Evolutionary conservation across 2,113 vertebrate species (phyloP), one percentile per base, ranked within the genome.

Genomic region (Columbina picui): DNA sequence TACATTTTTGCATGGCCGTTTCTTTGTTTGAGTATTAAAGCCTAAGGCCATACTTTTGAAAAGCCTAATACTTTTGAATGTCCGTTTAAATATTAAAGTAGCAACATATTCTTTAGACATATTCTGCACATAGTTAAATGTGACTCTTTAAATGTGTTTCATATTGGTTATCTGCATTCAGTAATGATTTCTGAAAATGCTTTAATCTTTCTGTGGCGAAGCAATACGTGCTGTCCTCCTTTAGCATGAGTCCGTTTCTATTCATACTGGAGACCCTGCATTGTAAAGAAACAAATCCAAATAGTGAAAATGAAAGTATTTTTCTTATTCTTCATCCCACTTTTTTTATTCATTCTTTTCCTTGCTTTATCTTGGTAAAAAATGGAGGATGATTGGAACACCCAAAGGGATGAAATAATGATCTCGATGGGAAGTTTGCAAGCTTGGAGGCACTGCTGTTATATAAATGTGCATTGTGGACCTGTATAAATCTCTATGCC

Each of bases 361-460:
- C 32, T 75, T 84, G 43, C 26, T 80, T 88, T 69, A 56, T 63
- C 61, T 16, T 59, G 45, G n/a, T 68, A 27, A 93, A 89, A 89
- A 74, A 84, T 65, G 64, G 76, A 71, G 43, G 70, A 26, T 75
- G 90, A 55, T 10, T 60, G 61, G 78, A 82, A 75, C 84, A 45
- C 67, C 88, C 43, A 52, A 45, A 91, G 79, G 56, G 88, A 47
- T 86, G 76, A 22, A 81, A 87, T 93, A 39, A 75, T 79, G 82
- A 82, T 91, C 70, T 87, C 84, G 0, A 38, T 25, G 34, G 84
- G 92, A 92, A 68, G 29, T 47, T 67, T 23, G 83, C 3, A 22
- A 60, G 34, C 32, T 36, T 70, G 71, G 73, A 73, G 76, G 60
- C 43, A 53, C 87, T 57, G 89, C 79, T 83, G 93, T 74, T 95